Evolutionary conservation across 2,113 vertebrate genomes (phyloP).

Genomic region (Herpetotheres cachinnans): DNA sequence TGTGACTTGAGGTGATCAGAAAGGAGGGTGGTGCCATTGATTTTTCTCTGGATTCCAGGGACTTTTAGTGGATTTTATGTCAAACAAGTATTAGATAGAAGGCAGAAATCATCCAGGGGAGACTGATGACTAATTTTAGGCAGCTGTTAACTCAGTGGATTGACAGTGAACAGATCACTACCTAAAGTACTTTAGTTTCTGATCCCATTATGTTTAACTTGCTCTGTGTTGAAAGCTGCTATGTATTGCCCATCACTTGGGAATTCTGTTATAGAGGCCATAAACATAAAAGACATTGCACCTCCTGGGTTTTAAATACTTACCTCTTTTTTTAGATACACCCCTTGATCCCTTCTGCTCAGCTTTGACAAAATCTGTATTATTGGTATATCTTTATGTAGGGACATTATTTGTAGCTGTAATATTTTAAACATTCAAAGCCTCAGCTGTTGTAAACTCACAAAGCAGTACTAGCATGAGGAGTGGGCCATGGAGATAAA

Average conservation of each 20-base stretch:
- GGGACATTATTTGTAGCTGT: background rate
- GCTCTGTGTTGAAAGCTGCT: background rate
- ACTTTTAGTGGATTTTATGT: background rate
- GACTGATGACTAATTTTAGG: background rate
- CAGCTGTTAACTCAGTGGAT: background rate
- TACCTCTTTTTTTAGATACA: background rate
- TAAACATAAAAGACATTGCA: background rate
- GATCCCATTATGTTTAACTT: background rate
- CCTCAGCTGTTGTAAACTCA: background rate
- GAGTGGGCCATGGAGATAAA: background rate
- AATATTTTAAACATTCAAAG: background rate
- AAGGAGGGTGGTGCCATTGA: background rate
- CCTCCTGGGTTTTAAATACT: background rate
- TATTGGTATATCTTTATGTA: background rate
- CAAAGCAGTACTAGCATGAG: background rate
- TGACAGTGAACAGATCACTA: background rate
- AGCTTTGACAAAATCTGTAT: background rate
- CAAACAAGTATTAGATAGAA: background rate
- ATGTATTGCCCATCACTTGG: background rate
- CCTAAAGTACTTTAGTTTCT: background rate
- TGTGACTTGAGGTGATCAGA: background rate
- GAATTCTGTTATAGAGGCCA: background rate
- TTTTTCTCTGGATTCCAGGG: background rate
- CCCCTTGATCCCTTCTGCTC: background rate
- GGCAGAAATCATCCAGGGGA: background rate